Percentiles rank a stretch among this genome's conserved stretches.
phyloP scores from a whole-genome alignment of 2,888 invertebrate genomes.

The Synanthedon tipuliformis region DNA sequence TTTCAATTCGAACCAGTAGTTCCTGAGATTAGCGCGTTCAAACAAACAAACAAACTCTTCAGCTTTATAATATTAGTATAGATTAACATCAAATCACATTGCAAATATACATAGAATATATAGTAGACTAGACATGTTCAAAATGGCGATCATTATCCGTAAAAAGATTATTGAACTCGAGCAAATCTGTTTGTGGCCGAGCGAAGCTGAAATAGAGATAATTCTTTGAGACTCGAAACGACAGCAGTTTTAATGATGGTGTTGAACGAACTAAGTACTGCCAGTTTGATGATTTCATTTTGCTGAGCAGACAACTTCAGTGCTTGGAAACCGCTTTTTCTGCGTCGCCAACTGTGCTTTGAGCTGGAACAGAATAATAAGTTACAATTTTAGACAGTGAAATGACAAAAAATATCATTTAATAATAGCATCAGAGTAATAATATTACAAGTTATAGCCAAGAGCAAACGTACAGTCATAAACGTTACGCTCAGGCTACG shows the following conservation, averaged over 20 bases:
- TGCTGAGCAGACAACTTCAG: background rate
- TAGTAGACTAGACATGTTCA: background rate
- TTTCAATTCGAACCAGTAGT: no score
- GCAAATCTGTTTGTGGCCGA: constrained; percentile 30
- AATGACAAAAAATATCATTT: no score
- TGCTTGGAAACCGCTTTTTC: constrained; percentile 13
- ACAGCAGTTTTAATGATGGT: constrained; percentile 32
- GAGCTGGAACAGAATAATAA: constrained; percentile 17
- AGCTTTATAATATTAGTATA: no score
- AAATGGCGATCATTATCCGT: constrained; percentile 11
- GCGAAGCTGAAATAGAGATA: constrained; percentile 44
- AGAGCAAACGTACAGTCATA: no score
- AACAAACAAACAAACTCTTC: no score
- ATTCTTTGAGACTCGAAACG: constrained; percentile 48
- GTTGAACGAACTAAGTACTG: constrained; percentile 25
- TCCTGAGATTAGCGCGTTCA: no score
- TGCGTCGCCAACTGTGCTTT: constrained; percentile 9
- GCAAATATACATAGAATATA: background rate
- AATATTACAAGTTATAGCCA: no score
- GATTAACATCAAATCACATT: no score
- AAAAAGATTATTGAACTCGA: constrained; percentile 39
- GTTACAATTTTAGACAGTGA: background rate
- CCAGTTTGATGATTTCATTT: constrained; percentile 29
- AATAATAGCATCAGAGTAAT: no score
- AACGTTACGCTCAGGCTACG: no score